These are phyloP conservation scores for Dascillus cervinus DNA, from an alignment of 2,888 invertebrate genomes.

Conservation along the genomic window DNA sequence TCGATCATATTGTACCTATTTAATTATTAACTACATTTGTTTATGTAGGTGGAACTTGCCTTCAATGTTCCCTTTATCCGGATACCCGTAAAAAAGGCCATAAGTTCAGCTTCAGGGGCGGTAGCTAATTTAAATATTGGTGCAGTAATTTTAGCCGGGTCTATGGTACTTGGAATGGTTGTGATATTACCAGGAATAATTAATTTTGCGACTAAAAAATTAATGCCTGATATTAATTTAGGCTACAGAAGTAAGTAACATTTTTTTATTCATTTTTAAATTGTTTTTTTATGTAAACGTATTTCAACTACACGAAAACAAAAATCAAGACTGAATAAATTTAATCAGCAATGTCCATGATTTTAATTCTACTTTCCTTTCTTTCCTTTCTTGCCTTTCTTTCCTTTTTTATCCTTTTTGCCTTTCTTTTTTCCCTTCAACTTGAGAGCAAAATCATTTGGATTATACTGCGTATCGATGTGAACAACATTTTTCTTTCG, in stretches of 20 bases:
- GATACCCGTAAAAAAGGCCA: constrained; percentile 54
- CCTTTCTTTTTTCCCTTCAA: constrained; percentile 20
- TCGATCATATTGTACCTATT: too few relatives aligned
- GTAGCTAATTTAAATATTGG: constrained; percentile 56
- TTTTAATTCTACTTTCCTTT: constrained; percentile 10
- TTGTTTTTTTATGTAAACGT: too few relatives aligned
- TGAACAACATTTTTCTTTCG: constrained; percentile 43
- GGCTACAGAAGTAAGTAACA: too few relatives aligned
- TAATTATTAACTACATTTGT: constrained; percentile 3
- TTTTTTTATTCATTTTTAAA: too few relatives aligned
- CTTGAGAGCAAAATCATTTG: constrained; percentile 46
- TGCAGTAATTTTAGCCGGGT: constrained; percentile 51
- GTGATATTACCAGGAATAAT: constrained; percentile 48
- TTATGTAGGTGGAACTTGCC: constrained; percentile 55
- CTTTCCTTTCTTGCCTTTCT: constrained; percentile 6
- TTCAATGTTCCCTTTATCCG: constrained; percentile 59
- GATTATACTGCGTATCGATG: constrained; percentile 54
- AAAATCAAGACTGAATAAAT: too few relatives aligned
- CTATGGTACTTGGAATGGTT: constrained; percentile 48
- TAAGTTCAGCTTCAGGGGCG: constrained; percentile 43
- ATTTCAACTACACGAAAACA: too few relatives aligned
- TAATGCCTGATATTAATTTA: too few relatives aligned
- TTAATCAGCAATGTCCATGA: too few relatives aligned
- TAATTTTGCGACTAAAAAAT: too few relatives aligned
- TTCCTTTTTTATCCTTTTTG: constrained; percentile 6